Conservation (phyloP, 1,140 invertebrate species). For the Panagrolaimus sp. region DNA sequence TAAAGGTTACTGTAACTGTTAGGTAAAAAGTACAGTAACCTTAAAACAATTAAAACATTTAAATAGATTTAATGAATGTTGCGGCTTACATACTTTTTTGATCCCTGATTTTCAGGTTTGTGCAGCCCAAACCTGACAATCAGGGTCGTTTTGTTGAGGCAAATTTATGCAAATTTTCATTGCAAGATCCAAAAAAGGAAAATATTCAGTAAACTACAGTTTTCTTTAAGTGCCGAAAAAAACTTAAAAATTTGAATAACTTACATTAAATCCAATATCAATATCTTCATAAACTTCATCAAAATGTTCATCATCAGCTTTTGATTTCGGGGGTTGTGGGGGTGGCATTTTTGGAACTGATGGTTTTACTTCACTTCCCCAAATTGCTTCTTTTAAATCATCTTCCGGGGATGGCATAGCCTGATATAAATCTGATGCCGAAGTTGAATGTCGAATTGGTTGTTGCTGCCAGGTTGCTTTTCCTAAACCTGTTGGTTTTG, state of each 20-base stretch:
- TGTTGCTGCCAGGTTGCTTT: constrained; percentile 12
- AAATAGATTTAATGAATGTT: no score
- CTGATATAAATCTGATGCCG: constrained; percentile 22
- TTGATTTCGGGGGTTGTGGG: neutral
- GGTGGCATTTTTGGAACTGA: neutral
- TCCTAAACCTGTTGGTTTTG: constrained; percentile 7
- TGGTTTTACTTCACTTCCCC: constrained; percentile 8
- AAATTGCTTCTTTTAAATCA: constrained; percentile 25
- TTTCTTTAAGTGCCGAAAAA: no score
- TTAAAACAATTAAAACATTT: no score
- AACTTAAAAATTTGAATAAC: neutral
- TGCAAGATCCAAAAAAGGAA: no score
- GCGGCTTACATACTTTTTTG: no score
- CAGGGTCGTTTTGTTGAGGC: no score
- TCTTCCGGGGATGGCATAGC: constrained; percentile 20
- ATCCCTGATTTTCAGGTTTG: no score
- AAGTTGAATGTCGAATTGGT: neutral
- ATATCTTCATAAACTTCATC: constrained; percentile 13
- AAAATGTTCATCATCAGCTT: constrained; percentile 3
- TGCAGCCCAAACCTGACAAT: no score
- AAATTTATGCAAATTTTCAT: no score
- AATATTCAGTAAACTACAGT: no score
- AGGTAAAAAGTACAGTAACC: no score
- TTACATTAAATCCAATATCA: constrained; percentile 17
- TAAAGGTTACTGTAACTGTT: no score